Percentiles rank a stretch among this genome's conserved stretches.
These are phyloP conservation scores for Takifugu rubripes DNA, from an alignment of 2,797 vertebrate species.

Conservation along the genomic window DNA sequence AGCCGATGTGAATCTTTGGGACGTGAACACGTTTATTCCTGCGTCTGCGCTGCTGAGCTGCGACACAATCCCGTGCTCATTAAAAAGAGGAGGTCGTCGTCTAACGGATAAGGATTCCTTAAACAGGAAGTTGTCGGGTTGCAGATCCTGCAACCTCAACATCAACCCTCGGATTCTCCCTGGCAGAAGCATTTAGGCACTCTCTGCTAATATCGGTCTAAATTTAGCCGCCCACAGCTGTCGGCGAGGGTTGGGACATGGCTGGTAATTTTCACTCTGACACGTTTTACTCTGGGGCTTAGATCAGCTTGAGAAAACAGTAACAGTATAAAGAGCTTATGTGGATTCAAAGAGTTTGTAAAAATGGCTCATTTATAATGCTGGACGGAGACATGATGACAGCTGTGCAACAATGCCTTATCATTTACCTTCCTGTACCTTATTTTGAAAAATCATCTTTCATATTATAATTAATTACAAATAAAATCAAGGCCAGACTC, in stretches of 20 bases:
- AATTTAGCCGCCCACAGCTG: slow-evolving; percentile 16
- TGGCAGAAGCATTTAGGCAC: neutral
- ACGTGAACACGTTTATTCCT: slow-evolving; percentile 16
- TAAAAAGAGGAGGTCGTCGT: no score
- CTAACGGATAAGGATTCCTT: no score
- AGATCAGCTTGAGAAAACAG: slow-evolving; percentile 4
- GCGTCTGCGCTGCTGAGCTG: slow-evolving; percentile 1
- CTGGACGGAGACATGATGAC: neutral
- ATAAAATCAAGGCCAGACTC: slow-evolving; percentile 9
- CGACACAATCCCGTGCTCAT: slow-evolving; percentile 6
- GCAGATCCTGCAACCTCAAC: no score
- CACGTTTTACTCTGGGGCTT: neutral
- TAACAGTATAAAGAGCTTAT: neutral
- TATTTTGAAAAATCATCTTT: neutral
- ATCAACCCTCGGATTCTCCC: no score
- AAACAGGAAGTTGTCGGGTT: no score
- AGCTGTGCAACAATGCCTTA: no score
- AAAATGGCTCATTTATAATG: neutral
- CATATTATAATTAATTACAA: no score
- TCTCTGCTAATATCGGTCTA: slow-evolving; percentile 2
- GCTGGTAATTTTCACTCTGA: slow-evolving; percentile 10
- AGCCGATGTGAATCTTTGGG: slow-evolving; percentile 47
- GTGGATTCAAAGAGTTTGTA: neutral
- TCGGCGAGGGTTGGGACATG: neutral
- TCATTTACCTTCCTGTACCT: no score